phyloP scores from a whole-genome alignment of 2,797 vertebrate genomes.

The Odontamblyopus lacepedii region DNA sequence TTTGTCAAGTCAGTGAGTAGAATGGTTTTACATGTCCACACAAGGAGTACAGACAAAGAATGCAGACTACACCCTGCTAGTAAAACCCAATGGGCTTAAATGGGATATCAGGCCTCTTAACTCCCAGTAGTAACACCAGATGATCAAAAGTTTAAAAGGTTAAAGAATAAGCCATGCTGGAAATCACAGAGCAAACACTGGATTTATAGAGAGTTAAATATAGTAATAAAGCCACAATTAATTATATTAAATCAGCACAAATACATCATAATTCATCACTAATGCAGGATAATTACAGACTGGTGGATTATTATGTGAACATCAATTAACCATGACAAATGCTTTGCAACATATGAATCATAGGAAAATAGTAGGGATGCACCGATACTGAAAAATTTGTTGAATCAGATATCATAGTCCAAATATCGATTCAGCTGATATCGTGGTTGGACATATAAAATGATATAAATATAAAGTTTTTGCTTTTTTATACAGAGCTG shows the following conservation, averaged over 20 bases:
- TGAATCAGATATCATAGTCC: too few species aligned
- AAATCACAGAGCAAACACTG: neutral
- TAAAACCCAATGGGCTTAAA: constrained; percentile 29
- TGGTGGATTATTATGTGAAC: too few species aligned
- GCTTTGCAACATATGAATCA: too few species aligned
- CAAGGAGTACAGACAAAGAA: constrained; percentile 60
- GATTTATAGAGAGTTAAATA: neutral
- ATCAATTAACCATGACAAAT: neutral
- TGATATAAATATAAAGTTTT: too few species aligned
- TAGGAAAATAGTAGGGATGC: too few species aligned
- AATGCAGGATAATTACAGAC: neutral
- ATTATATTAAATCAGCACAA: neutral
- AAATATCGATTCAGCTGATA: too few species aligned
- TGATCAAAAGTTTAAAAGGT: constrained; percentile 17
- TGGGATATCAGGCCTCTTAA: constrained; percentile 9
- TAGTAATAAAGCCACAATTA: neutral
- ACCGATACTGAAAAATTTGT: too few species aligned
- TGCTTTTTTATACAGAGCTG: too few species aligned
- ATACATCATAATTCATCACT: neutral
- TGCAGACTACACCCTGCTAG: constrained; percentile 44
- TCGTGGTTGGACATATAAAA: too few species aligned
- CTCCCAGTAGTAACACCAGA: constrained; percentile 17
- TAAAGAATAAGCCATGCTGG: neutral
- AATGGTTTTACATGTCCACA: constrained; percentile 45
- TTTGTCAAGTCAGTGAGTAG: constrained; percentile 21